Conservation (phyloP, 2,113 vertebrate genomes). For the Puntigrus tetrazona region DNA sequence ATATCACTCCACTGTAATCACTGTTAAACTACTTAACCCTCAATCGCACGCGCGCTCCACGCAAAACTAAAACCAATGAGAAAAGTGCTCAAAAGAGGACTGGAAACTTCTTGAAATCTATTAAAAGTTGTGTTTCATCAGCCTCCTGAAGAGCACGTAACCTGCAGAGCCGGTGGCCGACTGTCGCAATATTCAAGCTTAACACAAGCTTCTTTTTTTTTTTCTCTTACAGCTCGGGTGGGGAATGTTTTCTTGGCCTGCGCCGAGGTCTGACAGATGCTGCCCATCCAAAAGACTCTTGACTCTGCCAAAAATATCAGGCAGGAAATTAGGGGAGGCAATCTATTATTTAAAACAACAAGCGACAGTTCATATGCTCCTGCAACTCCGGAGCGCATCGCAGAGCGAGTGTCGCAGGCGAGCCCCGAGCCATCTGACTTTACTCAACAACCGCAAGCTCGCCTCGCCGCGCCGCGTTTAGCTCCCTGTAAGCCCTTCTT, state of each 20-base stretch:
- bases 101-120: constrained; percentile 28
- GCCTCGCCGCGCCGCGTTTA: background rate
- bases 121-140: constrained; percentile 22
- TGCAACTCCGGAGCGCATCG: constrained; percentile 59
- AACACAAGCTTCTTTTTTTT: background rate
- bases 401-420: constrained; percentile 49
- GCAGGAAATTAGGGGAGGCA: constrained; percentile 67
- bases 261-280: constrained; percentile 67
- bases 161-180: constrained; percentile 9
- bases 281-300: constrained; percentile 67
- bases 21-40: constrained; percentile 71
- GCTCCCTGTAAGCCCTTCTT: constrained; percentile 63
- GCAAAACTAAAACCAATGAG: constrained; percentile 18
- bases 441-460: constrained; percentile 46
- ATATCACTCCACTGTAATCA: constrained; percentile 68
- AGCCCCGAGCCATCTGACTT: constrained; percentile 68
- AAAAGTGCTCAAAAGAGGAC: constrained; percentile 44
- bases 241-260: constrained; percentile 59
- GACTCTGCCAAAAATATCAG: constrained; percentile 73
- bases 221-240: constrained; percentile 19
- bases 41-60: background rate
- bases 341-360: constrained; percentile 78
- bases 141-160: background rate
- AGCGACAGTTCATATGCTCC: constrained; percentile 72
- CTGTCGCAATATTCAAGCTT: background rate